Conservation (phyloP, 2,113 vertebrate species). For the Picathartes gymnocephalus region DNA sequence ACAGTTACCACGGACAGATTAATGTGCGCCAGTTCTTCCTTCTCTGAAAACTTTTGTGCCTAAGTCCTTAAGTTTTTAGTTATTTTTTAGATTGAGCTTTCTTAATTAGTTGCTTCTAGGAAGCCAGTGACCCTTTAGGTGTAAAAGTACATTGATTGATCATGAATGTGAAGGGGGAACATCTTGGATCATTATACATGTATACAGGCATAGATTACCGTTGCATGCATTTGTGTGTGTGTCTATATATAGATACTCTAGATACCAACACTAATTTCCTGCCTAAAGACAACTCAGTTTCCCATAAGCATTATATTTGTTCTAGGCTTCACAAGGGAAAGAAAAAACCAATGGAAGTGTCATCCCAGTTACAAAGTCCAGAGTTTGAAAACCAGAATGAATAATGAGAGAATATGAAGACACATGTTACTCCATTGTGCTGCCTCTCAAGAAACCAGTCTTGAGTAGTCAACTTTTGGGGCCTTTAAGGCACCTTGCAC, state of each 20-base stretch:
- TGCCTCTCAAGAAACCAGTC: background rate
- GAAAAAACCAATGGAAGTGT: background rate
- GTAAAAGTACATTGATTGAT: background rate
- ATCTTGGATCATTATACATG: background rate
- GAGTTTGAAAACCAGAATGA: background rate
- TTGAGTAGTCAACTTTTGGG: background rate
- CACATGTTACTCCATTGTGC: background rate
- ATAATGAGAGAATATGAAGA: background rate
- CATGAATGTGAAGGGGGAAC: background rate
- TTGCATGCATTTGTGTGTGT: background rate
- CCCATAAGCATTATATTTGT: background rate
- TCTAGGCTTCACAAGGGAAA: background rate
- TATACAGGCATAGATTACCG: background rate
- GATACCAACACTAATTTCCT: background rate
- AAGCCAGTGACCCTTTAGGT: background rate
- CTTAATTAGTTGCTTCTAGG: background rate
- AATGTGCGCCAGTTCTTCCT: background rate
- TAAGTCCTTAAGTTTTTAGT: background rate
- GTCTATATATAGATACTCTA: background rate
- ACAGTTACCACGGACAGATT: background rate
- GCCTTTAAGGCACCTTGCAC: background rate
- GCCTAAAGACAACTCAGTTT: background rate
- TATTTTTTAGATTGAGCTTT: background rate
- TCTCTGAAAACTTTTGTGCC: background rate
- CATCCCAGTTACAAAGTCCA: background rate